Conservation (phyloP, 2,888 invertebrate genomes). For the Agrotis exclamationis region DNA sequence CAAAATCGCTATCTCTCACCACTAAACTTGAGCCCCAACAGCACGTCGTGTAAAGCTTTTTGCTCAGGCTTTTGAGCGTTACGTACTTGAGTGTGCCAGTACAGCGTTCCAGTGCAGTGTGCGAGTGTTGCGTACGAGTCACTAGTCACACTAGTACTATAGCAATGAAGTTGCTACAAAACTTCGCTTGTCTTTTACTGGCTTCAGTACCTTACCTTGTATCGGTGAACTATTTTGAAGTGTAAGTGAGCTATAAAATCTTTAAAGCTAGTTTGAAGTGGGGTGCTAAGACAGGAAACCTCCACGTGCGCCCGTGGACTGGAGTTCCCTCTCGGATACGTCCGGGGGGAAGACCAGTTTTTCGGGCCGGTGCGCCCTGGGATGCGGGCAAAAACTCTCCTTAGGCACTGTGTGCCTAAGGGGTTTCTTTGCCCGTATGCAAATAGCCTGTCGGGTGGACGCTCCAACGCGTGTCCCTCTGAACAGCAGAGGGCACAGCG, state of each 20-base stretch:
- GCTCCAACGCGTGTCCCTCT: too few species aligned
- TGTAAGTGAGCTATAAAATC: not conserved
- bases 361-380: too few species aligned
- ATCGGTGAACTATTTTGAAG: not conserved
- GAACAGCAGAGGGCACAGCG: too few species aligned
- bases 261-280: slow-evolving; percentile 3
- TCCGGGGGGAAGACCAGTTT: too few species aligned
- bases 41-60: slow-evolving; percentile 74
- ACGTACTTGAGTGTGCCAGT: slow-evolving; percentile 65
- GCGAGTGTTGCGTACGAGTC: slow-evolving; percentile 40
- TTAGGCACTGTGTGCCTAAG: too few species aligned
- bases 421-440: too few species aligned
- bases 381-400: too few species aligned
- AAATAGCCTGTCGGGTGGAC: too few species aligned
- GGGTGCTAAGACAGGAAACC: too few species aligned
- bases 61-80: slow-evolving; percentile 79
- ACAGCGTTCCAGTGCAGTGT: slow-evolving; percentile 14
- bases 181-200: slow-evolving; percentile 9
- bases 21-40: slow-evolving; percentile 43
- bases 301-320: too few species aligned
- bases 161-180: not conserved
- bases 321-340: too few species aligned
- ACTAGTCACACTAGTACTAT: slow-evolving; percentile 1
- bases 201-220: not conserved
- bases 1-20: slow-evolving; percentile 46